Evolutionary conservation across 2,888 invertebrate genomes (phyloP).

Genomic region (Tipula vernalis): DNA sequence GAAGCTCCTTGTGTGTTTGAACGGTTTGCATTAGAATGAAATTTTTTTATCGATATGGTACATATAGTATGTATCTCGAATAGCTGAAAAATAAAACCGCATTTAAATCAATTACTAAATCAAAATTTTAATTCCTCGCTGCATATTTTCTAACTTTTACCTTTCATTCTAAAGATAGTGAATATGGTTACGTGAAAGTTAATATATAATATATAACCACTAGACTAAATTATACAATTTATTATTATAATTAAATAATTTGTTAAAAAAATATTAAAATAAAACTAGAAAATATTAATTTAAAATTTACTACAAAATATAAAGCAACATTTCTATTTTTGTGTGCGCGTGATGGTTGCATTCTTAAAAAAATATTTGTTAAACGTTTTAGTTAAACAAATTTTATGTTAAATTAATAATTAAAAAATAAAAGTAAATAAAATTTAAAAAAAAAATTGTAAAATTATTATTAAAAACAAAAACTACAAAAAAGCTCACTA

Average conservation of each 20-base stretch:
- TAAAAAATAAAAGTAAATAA: not conserved
- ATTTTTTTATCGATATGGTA: too few species aligned
- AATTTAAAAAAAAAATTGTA: not conserved
- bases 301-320: not conserved
- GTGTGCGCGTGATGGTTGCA: not conserved
- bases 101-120: too few species aligned
- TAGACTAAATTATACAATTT: not conserved
- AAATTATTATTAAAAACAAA: not conserved
- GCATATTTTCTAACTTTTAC: not conserved
- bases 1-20: too few species aligned
- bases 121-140: too few species aligned
- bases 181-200: not conserved
- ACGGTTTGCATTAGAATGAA: too few species aligned
- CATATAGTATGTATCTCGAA: too few species aligned
- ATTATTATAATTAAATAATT: not conserved
- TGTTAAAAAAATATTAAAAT: not conserved
- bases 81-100: too few species aligned
- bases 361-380: not conserved
- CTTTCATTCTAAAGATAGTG: not conserved
- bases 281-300: not conserved
- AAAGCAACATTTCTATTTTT: not conserved
- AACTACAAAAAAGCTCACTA: not conserved
- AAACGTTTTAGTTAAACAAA: constrained; percentile 10
- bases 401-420: not conserved
- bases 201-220: not conserved